These are phyloP conservation scores for Rafetus swinhoei DNA, from an alignment of 2,113 vertebrate genomes.

Conservation along the genomic window DNA sequence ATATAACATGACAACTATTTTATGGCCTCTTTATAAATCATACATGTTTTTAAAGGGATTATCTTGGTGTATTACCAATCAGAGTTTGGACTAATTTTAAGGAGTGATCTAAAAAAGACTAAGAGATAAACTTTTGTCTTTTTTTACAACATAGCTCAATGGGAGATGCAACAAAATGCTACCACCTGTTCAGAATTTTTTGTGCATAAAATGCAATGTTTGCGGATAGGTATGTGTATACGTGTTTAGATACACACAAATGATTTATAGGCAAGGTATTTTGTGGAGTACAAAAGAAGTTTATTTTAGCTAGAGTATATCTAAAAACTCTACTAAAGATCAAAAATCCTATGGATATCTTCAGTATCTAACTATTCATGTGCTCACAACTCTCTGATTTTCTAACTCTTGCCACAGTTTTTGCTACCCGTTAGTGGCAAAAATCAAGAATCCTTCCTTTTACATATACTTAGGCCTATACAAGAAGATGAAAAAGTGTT, in stretches of 20 bases:
- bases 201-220: background rate
- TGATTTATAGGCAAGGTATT: background rate
- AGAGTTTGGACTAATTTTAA: background rate
- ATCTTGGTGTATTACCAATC: background rate
- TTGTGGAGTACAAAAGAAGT: background rate
- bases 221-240: fast-evolving
- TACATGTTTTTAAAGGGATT: background rate
- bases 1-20: background rate
- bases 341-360: background rate
- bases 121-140: background rate
- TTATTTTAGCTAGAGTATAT: background rate
- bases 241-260: background rate
- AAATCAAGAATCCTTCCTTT: background rate
- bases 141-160: background rate
- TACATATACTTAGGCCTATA: background rate
- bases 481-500: background rate
- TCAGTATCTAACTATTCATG: background rate
- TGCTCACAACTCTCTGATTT: background rate
- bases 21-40: background rate
- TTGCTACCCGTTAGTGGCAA: background rate
- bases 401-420: background rate
- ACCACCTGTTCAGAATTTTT: background rate
- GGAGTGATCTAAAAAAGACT: background rate
- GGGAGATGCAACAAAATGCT: background rate
- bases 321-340: background rate